Percentiles rank a stretch among this genome's conserved stretches.
These are phyloP conservation scores for Gymnarchus niloticus DNA, from an alignment of 2,113 vertebrate species.

Conservation along the genomic window DNA sequence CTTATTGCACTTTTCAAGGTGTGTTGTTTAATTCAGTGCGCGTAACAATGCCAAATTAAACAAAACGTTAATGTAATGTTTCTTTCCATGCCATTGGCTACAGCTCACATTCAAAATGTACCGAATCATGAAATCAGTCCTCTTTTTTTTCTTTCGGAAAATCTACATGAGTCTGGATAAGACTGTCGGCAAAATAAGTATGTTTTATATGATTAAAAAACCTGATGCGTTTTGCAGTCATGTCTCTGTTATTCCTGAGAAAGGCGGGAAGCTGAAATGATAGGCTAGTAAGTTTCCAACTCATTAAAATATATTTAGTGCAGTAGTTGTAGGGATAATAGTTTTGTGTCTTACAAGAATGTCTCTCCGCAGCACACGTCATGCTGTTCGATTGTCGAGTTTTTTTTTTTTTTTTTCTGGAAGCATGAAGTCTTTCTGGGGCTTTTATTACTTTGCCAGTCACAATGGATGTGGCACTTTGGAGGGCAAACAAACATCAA, in stretches of 20 bases:
- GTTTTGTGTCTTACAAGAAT: background rate
- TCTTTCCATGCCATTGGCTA: background rate
- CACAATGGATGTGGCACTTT: background rate
- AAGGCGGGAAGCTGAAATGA: background rate
- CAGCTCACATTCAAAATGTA: constrained; percentile 5
- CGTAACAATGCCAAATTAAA: background rate
- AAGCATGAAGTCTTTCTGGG: background rate
- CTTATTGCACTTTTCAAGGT: background rate
- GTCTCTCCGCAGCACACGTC: too few relatives aligned
- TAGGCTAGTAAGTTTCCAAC: background rate
- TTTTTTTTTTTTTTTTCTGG: background rate
- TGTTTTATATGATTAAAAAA: background rate
- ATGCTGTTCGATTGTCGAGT: too few relatives aligned
- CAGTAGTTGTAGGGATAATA: background rate
- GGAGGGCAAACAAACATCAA: background rate
- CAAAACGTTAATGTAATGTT: constrained; percentile 14
- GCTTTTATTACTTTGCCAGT: background rate
- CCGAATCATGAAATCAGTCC: constrained; percentile 6
- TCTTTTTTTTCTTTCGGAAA: background rate
- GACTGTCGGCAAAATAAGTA: background rate
- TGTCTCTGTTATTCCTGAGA: background rate
- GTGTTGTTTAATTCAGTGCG: background rate
- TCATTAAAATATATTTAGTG: background rate
- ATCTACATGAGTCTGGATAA: background rate
- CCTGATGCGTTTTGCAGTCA: background rate